phyloP scores from a whole-genome alignment of 1,140 invertebrate genomes.

The Tetraneura akinire region DNA sequence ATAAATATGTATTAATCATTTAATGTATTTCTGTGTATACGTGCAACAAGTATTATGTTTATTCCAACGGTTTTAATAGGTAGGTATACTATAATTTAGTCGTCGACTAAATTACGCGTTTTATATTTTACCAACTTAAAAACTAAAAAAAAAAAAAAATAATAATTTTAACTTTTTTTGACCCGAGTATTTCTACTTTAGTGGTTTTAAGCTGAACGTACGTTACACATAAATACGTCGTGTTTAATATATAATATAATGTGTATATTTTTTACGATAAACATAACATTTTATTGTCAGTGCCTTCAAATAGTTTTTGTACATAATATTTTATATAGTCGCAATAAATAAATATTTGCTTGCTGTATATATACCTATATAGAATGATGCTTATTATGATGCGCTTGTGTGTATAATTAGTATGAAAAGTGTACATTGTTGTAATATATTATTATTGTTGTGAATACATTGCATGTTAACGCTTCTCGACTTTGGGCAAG shows the following conservation, averaged over 20 bases:
- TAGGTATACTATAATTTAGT: neutral
- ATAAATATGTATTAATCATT: no score
- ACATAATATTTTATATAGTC: no score
- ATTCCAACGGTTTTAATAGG: neutral
- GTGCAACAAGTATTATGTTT: no score
- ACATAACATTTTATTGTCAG: no score
- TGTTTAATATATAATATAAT: neutral
- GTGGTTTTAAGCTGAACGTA: neutral
- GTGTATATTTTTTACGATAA: neutral
- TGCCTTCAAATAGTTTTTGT: no score
- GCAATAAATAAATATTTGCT: neutral
- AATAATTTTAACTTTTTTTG: no score
- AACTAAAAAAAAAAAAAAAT: no score
- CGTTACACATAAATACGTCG: neutral
- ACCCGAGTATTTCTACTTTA: no score
- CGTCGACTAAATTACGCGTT: no score
- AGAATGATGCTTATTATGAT: neutral
- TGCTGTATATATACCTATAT: neutral
- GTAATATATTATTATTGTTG: neutral
- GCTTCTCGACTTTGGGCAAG: conserved; percentile 51
- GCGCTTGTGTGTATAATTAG: neutral
- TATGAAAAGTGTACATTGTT: neutral
- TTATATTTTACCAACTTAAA: no score
- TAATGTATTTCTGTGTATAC: no score
- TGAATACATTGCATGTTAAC: conserved; percentile 22